Base-by-base conservation (phyloP, 2,888 invertebrate genomes). In the Pegoplata infirma region DNA sequence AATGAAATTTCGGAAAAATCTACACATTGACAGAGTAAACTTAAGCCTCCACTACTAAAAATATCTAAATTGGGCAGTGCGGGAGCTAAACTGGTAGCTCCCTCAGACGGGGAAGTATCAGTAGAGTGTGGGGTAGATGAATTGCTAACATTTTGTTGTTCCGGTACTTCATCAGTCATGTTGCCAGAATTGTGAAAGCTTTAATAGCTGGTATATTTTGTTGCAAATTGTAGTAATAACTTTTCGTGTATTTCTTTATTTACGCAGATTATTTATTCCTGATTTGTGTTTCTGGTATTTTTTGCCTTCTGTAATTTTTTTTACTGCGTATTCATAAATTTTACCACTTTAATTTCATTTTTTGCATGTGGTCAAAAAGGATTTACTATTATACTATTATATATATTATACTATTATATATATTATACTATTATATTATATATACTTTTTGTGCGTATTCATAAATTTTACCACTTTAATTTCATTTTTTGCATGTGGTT, bases 1-100 rank as follows among this genome's bases (percentile, higher is more conserved):
- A 83, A 81, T 2, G 79, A 67, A 66, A 83, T 82, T 40, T 83
- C 82, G 3, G 68, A 56, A 58, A 83, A 82, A 14, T 81, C 76
- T 0, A 83, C 81, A 61, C 66, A 58, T 32, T 81, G 81, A 19
- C 80, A 80, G 7, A 81, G 28, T n/a, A 78, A 68, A 12, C 64
- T 73, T 28, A 80, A 53, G n/a, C 73, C 69, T 28, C 73, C 75
- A 14, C 66, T 75, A 32, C 59, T 74, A 0, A 32, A 55, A 1
- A 75, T 71, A 19, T 63, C 71, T 23, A 61, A 36, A 16, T 55
- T 74, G 2, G 58, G 19, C 4, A 55, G n/a, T 3, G 58, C 7
- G 8, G 23, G 17, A 6, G 25, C 47, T 75, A 81, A 71, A 44
- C 72, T 63, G 2, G n/a, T 40, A 19, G 73, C 75, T 23, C 67